A percentile compares a stretch with the other conserved stretches of the same genome.
These are phyloP conservation scores for Eupeodes corollae DNA, from an alignment of 1,140 invertebrate species.

Conservation along the genomic window DNA sequence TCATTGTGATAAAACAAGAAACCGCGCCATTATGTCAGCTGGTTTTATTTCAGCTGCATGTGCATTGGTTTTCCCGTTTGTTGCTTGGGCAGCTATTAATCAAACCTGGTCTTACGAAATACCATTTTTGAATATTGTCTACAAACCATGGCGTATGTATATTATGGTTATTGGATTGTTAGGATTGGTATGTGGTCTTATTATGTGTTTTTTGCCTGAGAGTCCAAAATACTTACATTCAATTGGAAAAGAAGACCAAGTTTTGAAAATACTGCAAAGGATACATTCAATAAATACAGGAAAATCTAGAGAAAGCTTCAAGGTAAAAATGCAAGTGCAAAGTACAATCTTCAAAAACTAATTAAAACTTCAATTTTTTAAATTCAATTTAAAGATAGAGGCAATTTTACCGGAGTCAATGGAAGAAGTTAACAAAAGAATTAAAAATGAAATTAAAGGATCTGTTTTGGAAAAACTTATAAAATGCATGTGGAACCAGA, in stretches of 20 bases:
- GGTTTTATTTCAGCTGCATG: constrained; percentile 21
- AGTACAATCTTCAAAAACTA: no score
- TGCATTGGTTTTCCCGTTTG: constrained; percentile 38
- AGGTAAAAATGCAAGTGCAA: no score
- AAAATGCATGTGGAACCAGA: constrained; percentile 38
- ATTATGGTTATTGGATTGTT: constrained; percentile 51
- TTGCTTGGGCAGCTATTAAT: constrained; percentile 57
- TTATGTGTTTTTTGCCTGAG: constrained; percentile 52
- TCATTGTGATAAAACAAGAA: constrained; percentile 12
- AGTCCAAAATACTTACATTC: constrained; percentile 59
- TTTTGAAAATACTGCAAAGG: constrained; percentile 42
- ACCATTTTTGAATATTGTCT: constrained; percentile 34
- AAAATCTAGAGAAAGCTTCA: no score
- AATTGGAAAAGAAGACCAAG: constrained; percentile 41
- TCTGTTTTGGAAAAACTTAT: neutral
- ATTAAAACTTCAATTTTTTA: no score
- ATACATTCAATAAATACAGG: constrained; percentile 44
- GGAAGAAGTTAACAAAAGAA: no score
- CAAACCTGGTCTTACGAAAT: constrained; percentile 38
- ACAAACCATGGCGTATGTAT: constrained; percentile 59
- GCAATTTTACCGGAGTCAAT: neutral
- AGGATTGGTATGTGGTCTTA: constrained; percentile 44
- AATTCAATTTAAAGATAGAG: constrained; percentile 6
- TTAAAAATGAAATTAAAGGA: no score
- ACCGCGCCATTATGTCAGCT: constrained; percentile 13